Evolutionary conservation across 2,113 vertebrate species (phyloP), one percentile per base, ranked within the genome.

Genomic region (Alaudala cheleensis): DNA sequence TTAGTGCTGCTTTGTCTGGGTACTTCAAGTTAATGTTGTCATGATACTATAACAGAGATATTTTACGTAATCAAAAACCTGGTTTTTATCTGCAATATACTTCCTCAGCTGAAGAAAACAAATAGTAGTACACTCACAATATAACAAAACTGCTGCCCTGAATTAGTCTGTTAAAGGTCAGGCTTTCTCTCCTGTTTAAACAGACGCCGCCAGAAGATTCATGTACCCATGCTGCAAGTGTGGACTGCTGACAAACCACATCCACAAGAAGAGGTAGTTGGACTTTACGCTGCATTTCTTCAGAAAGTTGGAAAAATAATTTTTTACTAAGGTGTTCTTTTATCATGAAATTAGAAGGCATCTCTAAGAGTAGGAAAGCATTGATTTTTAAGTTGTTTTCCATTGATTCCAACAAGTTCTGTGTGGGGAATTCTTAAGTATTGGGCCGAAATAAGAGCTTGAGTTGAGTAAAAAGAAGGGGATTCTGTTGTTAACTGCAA

Each of bases 171-270:
- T 33, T 88, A 64, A 92, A 80, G 9, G 6, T 57, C 39, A 54
- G 4, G 1, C 86, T 96, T 96, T 96, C 82, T 76, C 50, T 92
- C 33, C 67, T 80, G 31, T 92, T 66, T 92, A 29, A 94, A 86
- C 95, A 99, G 99, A 94, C 98, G 98, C 78, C 98, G 99, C 69
- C 98, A 98, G 64, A 99, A 99, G 97, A 99, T 98, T 60, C 99
- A 99, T 8, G 98, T 99, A 10, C 97, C 98, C 51, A 99, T 99
- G 98, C 97, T 99, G 28, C 99, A 99, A 77, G 99, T 99, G 39
- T 99, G 99, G 99, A 98, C 98, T 11, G 99, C 99, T 76, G 99
- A 99, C 90, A 99, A 99, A 86, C 99, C 99, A 51, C 99, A 99
- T 94, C 99, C 98, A 53, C 99, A 99, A 62, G 99, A 99, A 96